Percentiles rank a stretch among this genome's conserved stretches.
Evolutionary conservation across 2,888 invertebrate genomes (phyloP).

Genomic region (Hemithea aestivaria): DNA sequence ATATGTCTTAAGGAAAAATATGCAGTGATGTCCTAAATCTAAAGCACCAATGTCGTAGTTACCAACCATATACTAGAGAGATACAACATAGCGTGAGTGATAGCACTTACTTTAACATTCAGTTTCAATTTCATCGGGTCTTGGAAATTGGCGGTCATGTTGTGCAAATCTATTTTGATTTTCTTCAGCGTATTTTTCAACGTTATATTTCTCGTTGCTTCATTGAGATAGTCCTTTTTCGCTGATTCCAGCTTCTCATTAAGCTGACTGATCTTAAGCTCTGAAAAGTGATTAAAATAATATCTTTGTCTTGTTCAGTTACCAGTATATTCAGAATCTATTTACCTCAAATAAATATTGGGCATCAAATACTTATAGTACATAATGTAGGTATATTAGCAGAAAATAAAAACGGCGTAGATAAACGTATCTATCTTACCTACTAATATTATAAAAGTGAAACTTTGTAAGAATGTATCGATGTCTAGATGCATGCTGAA

Average conservation of each 20-base stretch:
- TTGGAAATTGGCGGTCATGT: conserved; percentile 87
- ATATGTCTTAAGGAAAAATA: too few species aligned
- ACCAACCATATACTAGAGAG: not conserved
- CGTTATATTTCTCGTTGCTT: conserved; percentile 80
- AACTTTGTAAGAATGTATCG: too few species aligned
- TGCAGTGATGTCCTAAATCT: too few species aligned
- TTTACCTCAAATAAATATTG: too few species aligned
- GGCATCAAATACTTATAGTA: too few species aligned
- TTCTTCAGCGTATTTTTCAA: conserved; percentile 83
- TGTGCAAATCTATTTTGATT: conserved; percentile 90
- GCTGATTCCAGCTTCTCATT: conserved; percentile 87
- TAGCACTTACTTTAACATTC: conserved; percentile 69
- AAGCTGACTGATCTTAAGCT: conserved; percentile 86
- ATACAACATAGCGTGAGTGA: conserved; percentile 12
- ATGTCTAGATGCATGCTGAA: too few species aligned
- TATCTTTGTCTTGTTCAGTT: too few species aligned
- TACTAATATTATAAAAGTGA: too few species aligned
- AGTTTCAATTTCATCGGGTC: conserved; percentile 82
- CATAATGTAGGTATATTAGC: too few species aligned
- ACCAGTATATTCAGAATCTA: not conserved
- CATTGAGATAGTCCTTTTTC: conserved; percentile 84
- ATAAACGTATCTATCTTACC: too few species aligned
- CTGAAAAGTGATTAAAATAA: conserved; percentile 63
- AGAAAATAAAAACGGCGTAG: too few species aligned
- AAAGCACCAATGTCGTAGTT: not conserved